Percentiles rank a stretch among this genome's conserved stretches.
These are phyloP conservation scores for Gopherus evgoodei DNA, from an alignment of 2,113 vertebrate species.

Conservation along the genomic window DNA sequence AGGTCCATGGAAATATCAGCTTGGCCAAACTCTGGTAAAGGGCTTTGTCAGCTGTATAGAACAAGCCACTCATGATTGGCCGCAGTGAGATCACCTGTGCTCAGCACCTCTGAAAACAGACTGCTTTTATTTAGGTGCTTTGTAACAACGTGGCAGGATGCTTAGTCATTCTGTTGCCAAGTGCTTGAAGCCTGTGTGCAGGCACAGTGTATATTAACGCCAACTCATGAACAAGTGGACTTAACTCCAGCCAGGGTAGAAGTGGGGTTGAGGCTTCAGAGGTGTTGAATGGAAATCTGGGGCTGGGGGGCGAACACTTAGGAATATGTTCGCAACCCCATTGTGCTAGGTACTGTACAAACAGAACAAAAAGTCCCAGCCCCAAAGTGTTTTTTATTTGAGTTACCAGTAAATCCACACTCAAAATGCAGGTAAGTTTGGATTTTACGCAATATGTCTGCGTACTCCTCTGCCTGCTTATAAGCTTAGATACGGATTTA, in stretches of 20 bases:
- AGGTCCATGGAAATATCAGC: neutral
- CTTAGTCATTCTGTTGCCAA: conserved; percentile 16
- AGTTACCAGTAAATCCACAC: neutral
- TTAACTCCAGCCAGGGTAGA: accelerated
- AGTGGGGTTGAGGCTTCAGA: neutral
- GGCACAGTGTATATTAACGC: neutral
- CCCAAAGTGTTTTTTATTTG: neutral
- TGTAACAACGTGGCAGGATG: neutral
- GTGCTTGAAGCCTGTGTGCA: neutral
- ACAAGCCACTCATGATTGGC: conserved; percentile 27
- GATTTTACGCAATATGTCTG: neutral
- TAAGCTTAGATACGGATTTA: neutral
- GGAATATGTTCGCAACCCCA: accelerated
- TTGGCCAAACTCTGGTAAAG: neutral
- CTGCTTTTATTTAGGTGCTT: conserved; percentile 32
- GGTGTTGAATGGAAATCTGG: neutral
- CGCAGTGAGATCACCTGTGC: conserved; percentile 29
- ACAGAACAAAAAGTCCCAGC: neutral
- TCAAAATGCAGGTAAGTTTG: neutral
- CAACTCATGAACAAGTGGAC: conserved; percentile 25
- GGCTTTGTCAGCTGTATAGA: conserved; percentile 52
- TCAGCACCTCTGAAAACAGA: conserved; percentile 42
- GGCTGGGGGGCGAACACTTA: neutral
- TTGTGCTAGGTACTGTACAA: neutral
- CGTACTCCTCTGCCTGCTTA: neutral